Percentiles rank a stretch among this genome's conserved stretches.
Evolutionary conservation across 2,888 invertebrate genomes (phyloP).

Genomic region (Thera obeliscata): DNA sequence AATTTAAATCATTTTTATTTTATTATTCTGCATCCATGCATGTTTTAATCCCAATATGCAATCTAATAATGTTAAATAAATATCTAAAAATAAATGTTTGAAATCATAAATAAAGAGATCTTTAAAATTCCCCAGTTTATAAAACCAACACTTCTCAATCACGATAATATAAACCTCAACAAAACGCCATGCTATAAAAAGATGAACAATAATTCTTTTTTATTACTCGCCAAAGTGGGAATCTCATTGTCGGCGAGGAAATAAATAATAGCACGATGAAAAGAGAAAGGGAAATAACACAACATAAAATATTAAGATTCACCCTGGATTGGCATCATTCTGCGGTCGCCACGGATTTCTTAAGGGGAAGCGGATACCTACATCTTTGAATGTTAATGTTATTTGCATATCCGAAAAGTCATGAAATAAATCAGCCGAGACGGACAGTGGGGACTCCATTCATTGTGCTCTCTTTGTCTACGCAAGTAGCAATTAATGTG

Average conservation of each 20-base stretch:
- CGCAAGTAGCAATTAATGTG: conserved; percentile 74
- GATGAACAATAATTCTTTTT: conserved; percentile 84
- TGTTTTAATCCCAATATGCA: too few species aligned
- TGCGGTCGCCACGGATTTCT: conserved; percentile 78
- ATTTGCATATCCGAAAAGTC: conserved; percentile 84
- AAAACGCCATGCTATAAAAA: conserved; percentile 80
- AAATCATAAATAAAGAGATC: background rate
- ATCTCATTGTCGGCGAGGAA: conserved; percentile 82
- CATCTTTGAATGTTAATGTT: conserved; percentile 83
- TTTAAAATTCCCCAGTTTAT: conserved; percentile 36
- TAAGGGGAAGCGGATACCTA: conserved; percentile 73
- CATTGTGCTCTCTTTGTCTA: conserved; percentile 77
- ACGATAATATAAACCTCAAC: conserved; percentile 74
- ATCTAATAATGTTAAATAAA: too few species aligned
- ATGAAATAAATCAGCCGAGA: conserved; percentile 84
- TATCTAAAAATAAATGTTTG: background rate
- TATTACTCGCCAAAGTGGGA: conserved; percentile 83
- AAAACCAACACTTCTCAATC: conserved; percentile 70
- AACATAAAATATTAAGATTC: conserved; percentile 85
- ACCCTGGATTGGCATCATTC: conserved; percentile 83
- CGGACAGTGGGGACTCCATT: conserved; percentile 80
- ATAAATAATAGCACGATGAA: conserved; percentile 83
- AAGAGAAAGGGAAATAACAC: conserved; percentile 82
- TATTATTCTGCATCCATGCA: too few species aligned
- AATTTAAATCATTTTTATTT: too few species aligned